Evolutionary conservation across 1,140 invertebrate genomes (phyloP).

Genomic region (Eupristina koningsbergeri): DNA sequence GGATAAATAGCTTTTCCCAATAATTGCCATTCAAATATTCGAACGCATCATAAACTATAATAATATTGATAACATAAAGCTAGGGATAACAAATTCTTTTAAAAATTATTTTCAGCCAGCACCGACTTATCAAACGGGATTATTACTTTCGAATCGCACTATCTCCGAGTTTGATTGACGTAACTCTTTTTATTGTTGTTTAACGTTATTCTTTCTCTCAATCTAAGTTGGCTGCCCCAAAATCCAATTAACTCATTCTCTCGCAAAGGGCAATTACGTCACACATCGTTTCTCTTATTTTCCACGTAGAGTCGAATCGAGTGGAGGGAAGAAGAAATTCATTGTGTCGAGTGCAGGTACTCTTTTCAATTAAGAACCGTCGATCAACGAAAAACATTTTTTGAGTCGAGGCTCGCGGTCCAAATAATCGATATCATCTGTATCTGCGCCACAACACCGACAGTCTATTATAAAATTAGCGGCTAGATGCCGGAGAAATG

Average conservation of each 20-base stretch:
- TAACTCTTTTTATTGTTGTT: not conserved
- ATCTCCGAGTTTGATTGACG: not conserved
- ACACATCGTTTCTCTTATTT: not conserved
- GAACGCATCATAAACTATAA: not conserved
- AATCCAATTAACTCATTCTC: conserved; percentile 44
- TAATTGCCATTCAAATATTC: no score
- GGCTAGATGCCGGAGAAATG: not conserved
- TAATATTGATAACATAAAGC: not conserved
- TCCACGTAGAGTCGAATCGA: conserved; percentile 24
- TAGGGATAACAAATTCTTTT: no score
- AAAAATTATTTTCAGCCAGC: no score
- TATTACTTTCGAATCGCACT: not conserved
- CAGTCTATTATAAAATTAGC: conserved; percentile 26
- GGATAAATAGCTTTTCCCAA: no score
- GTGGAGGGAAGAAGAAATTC: not conserved
- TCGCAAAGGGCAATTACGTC: conserved; percentile 25
- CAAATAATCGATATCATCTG: conserved; percentile 18
- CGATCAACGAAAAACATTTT: conserved; percentile 22
- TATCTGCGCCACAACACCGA: not conserved
- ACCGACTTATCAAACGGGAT: not conserved
- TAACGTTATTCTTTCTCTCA: not conserved
- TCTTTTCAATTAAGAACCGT: conserved; percentile 34
- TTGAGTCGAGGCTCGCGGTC: not conserved
- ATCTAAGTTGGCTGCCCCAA: conserved; percentile 21
- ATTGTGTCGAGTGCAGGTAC: conserved; percentile 28